Conservation (phyloP, 2,888 invertebrate species). For the Eupithecia centaureata region DNA sequence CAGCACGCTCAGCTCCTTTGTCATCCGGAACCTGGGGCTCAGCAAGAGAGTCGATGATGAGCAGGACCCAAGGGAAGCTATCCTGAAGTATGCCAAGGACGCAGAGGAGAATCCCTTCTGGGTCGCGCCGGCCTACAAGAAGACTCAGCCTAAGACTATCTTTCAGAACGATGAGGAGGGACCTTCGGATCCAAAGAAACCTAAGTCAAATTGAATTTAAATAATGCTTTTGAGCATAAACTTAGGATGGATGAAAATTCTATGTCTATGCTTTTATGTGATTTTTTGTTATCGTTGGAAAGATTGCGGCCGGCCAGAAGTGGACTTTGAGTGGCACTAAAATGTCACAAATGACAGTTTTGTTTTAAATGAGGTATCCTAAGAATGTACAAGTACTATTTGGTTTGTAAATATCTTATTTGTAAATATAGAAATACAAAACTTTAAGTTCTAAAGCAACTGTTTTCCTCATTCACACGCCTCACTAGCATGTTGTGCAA, state of each 20-base stretch:
- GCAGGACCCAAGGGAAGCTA: slow-evolving; percentile 97
- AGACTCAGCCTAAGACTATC: slow-evolving; percentile 93
- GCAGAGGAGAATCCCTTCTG: slow-evolving; percentile 98
- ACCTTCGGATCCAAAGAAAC: slow-evolving; percentile 81
- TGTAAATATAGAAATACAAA: not conserved
- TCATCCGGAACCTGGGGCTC: slow-evolving; percentile 96
- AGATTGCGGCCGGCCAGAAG: not conserved
- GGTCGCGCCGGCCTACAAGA: slow-evolving; percentile 96
- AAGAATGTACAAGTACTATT: not conserved
- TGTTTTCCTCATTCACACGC: too few species aligned
- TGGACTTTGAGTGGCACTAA: too few species aligned
- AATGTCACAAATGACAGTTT: not conserved
- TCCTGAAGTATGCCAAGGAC: slow-evolving; percentile 96
- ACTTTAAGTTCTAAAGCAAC: not conserved
- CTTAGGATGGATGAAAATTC: not conserved
- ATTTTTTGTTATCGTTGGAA: not conserved
- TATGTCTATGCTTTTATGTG: too few species aligned
- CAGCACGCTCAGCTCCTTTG: slow-evolving; percentile 97
- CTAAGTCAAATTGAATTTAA: slow-evolving; percentile 60
- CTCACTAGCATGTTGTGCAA: too few species aligned
- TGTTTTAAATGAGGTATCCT: not conserved
- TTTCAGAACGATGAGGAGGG: slow-evolving; percentile 86
- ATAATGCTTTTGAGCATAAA: not conserved
- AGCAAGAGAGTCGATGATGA: slow-evolving; percentile 96
- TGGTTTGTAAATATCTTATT: not conserved